Conservation (phyloP, 2,113 vertebrate species). For the Haemorhous mexicanus region DNA sequence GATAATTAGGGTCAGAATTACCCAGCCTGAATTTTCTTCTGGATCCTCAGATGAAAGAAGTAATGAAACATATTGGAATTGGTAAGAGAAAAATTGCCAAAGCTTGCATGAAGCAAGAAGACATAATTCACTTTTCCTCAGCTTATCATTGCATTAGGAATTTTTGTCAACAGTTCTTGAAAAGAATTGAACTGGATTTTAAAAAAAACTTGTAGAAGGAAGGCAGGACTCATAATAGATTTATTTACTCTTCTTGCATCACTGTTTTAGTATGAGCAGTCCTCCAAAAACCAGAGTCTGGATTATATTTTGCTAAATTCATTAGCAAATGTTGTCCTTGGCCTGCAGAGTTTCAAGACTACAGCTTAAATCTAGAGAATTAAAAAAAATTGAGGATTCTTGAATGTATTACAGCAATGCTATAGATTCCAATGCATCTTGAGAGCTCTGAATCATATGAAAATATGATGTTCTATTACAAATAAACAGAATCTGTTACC, state of each 20-base stretch:
- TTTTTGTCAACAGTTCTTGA: neutral
- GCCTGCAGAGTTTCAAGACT: neutral
- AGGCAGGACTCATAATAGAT: neutral
- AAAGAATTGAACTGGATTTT: neutral
- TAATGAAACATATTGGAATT: neutral
- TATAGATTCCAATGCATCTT: neutral
- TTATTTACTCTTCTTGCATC: neutral
- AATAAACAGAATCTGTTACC: neutral
- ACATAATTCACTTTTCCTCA: neutral
- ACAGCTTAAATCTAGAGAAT: neutral
- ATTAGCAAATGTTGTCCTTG: neutral
- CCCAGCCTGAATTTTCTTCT: neutral
- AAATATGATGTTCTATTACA: neutral
- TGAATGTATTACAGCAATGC: neutral
- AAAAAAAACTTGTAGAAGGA: neutral
- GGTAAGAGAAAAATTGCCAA: neutral
- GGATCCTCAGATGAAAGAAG: neutral
- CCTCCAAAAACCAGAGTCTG: neutral
- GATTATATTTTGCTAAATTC: neutral
- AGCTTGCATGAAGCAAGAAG: neutral
- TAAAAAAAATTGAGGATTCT: neutral
- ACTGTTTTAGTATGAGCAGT: neutral
- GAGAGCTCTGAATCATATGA: neutral
- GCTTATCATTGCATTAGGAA: neutral
- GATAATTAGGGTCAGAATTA: neutral